phyloP scores from a whole-genome alignment of 1,140 invertebrate species.

The Steinernema feltiae region DNA sequence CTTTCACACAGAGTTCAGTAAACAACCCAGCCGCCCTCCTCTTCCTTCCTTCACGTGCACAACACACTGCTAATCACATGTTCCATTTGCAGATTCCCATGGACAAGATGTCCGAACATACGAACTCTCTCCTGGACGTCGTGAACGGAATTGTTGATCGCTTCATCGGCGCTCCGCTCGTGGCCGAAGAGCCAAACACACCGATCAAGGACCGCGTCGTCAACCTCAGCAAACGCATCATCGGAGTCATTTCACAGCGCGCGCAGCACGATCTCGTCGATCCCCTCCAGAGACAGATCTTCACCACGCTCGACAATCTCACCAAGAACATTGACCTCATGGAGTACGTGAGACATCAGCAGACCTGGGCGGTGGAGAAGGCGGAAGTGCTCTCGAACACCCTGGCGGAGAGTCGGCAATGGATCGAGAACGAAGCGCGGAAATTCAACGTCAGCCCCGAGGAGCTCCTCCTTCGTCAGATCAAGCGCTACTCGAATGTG shows the following conservation, averaged over 20 bases:
- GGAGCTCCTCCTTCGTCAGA: background rate
- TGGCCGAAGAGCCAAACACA: background rate
- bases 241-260: background rate
- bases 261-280: background rate
- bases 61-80: background rate
- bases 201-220: conserved; percentile 13
- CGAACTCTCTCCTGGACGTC: conserved; percentile 1
- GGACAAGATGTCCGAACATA: background rate
- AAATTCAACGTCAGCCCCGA: conserved; percentile 1
- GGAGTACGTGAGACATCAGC: background rate
- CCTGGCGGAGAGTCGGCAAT: background rate
- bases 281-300: background rate
- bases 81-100: background rate
- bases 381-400: background rate
- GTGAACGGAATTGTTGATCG: background rate
- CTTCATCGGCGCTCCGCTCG: background rate
- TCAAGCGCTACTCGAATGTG: background rate
- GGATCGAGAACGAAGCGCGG: background rate
- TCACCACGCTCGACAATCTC: background rate
- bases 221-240: background rate
- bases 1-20: background rate
- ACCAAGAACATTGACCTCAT: background rate
- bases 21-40: background rate
- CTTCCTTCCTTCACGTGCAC: background rate
- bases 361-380: conserved; percentile 7